A percentile compares a stretch with the other conserved stretches of the same genome.
These are phyloP conservation scores for Drosophila oshimai DNA, from an alignment of 1,140 invertebrate genomes.

Conservation along the genomic window DNA sequence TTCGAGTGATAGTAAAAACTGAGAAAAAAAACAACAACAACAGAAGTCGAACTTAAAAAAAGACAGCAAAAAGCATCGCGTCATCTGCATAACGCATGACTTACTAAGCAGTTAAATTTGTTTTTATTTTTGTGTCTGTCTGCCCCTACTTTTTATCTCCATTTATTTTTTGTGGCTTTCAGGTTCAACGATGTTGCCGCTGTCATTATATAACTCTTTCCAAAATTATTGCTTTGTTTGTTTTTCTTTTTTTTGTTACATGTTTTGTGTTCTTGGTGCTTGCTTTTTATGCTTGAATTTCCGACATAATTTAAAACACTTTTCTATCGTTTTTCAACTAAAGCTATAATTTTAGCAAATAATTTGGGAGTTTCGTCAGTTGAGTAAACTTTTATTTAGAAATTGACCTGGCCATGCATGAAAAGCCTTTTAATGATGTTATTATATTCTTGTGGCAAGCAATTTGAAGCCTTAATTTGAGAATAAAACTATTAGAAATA, in stretches of 20 bases:
- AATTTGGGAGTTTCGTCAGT: constrained; percentile 26
- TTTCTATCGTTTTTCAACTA: not conserved
- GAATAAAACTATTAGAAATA: no score
- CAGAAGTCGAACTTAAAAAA: constrained; percentile 7
- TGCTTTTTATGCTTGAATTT: constrained; percentile 30
- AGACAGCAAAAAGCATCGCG: constrained; percentile 44
- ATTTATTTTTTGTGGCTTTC: constrained; percentile 13
- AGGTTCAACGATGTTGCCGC: constrained; percentile 17
- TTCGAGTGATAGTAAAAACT: not conserved
- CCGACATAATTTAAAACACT: constrained; percentile 21
- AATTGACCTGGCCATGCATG: constrained; percentile 13
- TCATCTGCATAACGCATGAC: constrained; percentile 73
- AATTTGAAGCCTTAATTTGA: constrained; percentile 3
- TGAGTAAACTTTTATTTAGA: constrained; percentile 21
- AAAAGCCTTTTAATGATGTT: constrained; percentile 26
- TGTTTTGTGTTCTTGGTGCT: constrained; percentile 3
- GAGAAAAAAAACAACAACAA: constrained; percentile 18
- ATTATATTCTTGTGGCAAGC: constrained; percentile 13
- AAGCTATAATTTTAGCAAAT: constrained; percentile 9
- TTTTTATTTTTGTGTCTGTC: constrained; percentile 4
- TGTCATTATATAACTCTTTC: constrained; percentile 56
- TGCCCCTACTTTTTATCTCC: constrained; percentile 21
- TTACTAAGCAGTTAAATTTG: constrained; percentile 47
- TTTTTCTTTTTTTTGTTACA: not conserved
- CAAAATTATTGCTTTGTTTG: not conserved